Evolutionary conservation across 30 jellyfish, hydroid and myxozoan species (phyloP).

Genomic region (Pelagia noctiluca): DNA sequence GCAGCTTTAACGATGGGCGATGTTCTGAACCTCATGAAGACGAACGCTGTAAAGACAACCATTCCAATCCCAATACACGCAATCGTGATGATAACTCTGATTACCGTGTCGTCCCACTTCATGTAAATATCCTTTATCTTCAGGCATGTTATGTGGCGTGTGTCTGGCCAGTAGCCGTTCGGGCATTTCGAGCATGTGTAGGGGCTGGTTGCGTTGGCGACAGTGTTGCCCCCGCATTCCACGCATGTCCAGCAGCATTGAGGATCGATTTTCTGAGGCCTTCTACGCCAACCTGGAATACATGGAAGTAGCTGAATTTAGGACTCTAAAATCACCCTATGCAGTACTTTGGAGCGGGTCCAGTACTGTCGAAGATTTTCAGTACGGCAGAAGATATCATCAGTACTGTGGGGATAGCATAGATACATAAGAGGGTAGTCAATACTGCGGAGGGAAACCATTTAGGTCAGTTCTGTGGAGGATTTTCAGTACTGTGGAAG

Average conservation of each 20-base stretch:
- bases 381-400: no score
- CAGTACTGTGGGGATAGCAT: no score
- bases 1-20: slow-evolving; percentile 79
- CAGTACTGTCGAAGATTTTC: no score
- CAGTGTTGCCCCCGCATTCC: slow-evolving; percentile 73
- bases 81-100: slow-evolving; percentile 11
- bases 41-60: slow-evolving; percentile 26
- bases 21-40: slow-evolving; percentile 37
- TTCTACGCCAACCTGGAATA: slow-evolving; percentile 43
- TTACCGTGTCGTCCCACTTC: slow-evolving; percentile 25
- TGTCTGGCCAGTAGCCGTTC: slow-evolving; percentile 15
- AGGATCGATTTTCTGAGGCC: slow-evolving; percentile 38
- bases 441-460: no score
- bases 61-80: slow-evolving; percentile 36
- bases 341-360: no score
- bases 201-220: slow-evolving; percentile 39
- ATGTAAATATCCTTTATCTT: slow-evolving; percentile 21
- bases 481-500: no score
- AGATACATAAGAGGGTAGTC: no score
- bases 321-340: no score
- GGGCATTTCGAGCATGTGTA: slow-evolving; percentile 69
- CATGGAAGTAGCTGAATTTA: no score
- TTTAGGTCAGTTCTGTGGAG: no score
- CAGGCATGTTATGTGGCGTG: slow-evolving; percentile 38
- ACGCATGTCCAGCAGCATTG: slow-evolving; percentile 92